Percentiles rank a stretch among this genome's conserved stretches.
Evolutionary conservation across 1,140 invertebrate species (phyloP).

Genomic region (Adelges cooleyi): DNA sequence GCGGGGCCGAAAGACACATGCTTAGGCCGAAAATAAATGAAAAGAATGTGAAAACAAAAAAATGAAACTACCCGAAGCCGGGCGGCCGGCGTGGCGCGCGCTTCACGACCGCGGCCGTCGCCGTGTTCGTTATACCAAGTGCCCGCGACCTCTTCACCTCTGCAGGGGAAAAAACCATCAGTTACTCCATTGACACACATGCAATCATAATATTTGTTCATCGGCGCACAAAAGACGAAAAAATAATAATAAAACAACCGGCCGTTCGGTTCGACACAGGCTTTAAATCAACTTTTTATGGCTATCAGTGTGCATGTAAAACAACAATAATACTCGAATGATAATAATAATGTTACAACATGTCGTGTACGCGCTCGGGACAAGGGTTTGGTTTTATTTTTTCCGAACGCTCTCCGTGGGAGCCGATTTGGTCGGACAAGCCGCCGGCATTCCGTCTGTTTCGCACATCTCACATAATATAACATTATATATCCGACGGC

Average conservation of each 20-base stretch:
- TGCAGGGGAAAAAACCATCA: slow-evolving; percentile 11
- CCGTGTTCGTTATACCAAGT: too few species aligned
- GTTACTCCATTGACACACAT: slow-evolving; percentile 16
- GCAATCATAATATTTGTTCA: slow-evolving; percentile 26
- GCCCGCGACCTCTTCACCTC: slow-evolving; percentile 4
- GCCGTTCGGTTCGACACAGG: neutral
- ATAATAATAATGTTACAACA: too few species aligned
- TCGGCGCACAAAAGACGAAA: neutral
- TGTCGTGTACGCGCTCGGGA: too few species aligned
- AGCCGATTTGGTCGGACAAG: too few species aligned
- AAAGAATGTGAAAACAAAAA: too few species aligned
- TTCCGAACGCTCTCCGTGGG: too few species aligned
- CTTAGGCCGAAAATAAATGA: too few species aligned
- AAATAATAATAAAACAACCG: neutral
- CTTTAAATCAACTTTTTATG: slow-evolving; percentile 13
- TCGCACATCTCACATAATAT: too few species aligned
- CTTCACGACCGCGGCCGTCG: neutral
- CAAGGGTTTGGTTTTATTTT: too few species aligned
- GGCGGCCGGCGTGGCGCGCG: neutral
- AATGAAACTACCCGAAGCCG: neutral
- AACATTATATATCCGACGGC: too few species aligned
- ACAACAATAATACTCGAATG: too few species aligned
- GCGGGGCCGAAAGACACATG: neutral
- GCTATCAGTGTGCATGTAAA: neutral
- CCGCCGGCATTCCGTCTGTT: too few species aligned